These are phyloP conservation scores for Pampusana beccarii DNA, from an alignment of 2,113 vertebrate species.

Conservation along the genomic window DNA sequence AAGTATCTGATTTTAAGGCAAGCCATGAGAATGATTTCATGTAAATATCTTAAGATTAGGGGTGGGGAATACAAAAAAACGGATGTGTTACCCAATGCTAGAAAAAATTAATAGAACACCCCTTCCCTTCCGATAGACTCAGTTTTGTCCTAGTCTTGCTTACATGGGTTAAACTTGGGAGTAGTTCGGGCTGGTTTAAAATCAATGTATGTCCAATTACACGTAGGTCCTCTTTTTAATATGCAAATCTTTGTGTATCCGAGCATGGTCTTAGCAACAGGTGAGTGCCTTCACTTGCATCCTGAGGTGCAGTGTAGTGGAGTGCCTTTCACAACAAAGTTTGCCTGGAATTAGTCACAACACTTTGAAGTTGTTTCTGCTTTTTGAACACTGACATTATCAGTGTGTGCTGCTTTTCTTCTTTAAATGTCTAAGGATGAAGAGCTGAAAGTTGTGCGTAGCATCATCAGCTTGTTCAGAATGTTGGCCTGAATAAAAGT, in stretches of 20 bases:
- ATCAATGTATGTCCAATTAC: not conserved
- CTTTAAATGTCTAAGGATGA: not conserved
- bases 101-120: not conserved
- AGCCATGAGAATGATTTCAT: not conserved
- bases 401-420: not conserved
- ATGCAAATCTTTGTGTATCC: not conserved
- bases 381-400: not conserved
- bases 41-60: not conserved
- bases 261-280: not conserved
- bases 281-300: not conserved
- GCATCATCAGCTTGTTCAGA: not conserved
- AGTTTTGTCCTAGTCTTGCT: not conserved
- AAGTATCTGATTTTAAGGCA: not conserved
- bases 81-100: not conserved
- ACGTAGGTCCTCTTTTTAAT: not conserved
- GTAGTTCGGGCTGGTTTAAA: not conserved
- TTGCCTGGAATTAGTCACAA: not conserved
- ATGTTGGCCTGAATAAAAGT: slow-evolving; percentile 6
- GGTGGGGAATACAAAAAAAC: not conserved
- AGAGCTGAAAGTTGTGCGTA: not conserved
- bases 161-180: not conserved
- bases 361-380: not conserved
- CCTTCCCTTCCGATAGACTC: not conserved
- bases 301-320: not conserved
- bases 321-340: not conserved